Evolutionary conservation across 1,140 invertebrate species (phyloP).

Genomic region (Pristionchus pacificus): DNA sequence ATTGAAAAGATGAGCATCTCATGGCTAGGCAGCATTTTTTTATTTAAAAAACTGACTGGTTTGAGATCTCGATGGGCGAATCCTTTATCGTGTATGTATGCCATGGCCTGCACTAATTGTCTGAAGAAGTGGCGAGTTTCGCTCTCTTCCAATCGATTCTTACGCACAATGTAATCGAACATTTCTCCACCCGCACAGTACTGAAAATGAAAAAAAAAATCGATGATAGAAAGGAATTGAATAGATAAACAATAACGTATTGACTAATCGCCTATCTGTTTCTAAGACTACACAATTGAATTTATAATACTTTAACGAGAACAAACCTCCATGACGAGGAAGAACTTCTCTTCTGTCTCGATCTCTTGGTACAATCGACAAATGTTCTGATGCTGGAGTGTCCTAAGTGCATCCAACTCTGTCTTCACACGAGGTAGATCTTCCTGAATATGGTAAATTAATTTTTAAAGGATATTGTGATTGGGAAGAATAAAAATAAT

Average conservation of each 20-base stretch:
- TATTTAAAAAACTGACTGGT: conserved; percentile 64
- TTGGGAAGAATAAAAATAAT: not conserved
- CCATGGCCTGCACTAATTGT: conserved; percentile 74
- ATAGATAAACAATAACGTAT: too few relatives aligned
- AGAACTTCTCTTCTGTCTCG: conserved; percentile 71
- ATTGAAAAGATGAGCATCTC: conserved; percentile 31
- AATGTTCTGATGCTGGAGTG: conserved; percentile 74
- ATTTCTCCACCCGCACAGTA: conserved; percentile 78
- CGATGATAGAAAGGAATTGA: too few relatives aligned
- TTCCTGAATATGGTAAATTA: conserved; percentile 63
- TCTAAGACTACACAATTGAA: not conserved
- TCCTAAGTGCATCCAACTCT: conserved; percentile 77
- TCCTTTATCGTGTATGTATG: conserved; percentile 72
- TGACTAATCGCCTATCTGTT: too few relatives aligned
- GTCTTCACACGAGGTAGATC: conserved; percentile 74
- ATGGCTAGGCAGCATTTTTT: too few relatives aligned
- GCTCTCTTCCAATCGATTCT: conserved; percentile 68
- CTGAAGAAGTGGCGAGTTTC: conserved; percentile 73
- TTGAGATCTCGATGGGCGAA: conserved; percentile 78
- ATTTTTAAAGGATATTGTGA: not conserved
- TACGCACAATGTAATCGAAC: conserved; percentile 78
- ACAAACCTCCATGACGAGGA: conserved; percentile 69
- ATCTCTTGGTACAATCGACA: conserved; percentile 78
- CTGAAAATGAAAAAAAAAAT: conserved; percentile 53
- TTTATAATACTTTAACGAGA: conserved; percentile 1